phyloP scores from a whole-genome alignment of 2,888 invertebrate genomes.

The Sthenelais limicola region DNA sequence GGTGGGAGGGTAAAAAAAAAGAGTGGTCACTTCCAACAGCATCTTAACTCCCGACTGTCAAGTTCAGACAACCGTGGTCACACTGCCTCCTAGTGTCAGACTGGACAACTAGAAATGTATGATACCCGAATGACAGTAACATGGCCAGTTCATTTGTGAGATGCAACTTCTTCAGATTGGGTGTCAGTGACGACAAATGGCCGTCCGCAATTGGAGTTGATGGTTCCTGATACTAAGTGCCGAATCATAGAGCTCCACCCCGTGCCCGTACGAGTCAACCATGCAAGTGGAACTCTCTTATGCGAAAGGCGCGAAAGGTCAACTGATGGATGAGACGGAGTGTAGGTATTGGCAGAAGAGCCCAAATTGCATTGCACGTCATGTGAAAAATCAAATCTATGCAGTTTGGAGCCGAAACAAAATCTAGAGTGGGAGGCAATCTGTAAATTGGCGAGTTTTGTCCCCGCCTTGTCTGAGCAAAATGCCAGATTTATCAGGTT shows the following conservation, averaged over 20 bases:
- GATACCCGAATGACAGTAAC: too few relatives aligned
- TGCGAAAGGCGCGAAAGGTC: slow-evolving; percentile 2
- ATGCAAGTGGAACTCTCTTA: slow-evolving; percentile 26
- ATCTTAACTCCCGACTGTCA: too few relatives aligned
- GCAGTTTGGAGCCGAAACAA: slow-evolving; percentile 23
- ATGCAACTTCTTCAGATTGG: too few relatives aligned
- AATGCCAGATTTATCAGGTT: slow-evolving; percentile 18
- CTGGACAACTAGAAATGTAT: too few relatives aligned
- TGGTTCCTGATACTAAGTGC: too few relatives aligned
- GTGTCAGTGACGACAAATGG: slow-evolving; percentile 14
- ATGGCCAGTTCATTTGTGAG: too few relatives aligned
- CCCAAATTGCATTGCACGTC: slow-evolving; percentile 33
- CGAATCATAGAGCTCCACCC: too few relatives aligned
- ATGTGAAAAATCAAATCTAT: slow-evolving; percentile 40
- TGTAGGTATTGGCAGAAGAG: slow-evolving; percentile 30
- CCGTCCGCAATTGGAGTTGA: background rate
- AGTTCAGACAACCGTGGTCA: too few relatives aligned
- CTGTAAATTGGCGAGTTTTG: slow-evolving; percentile 36
- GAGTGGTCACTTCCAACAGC: too few relatives aligned
- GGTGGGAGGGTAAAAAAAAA: too few relatives aligned
- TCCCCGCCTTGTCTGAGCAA: background rate
- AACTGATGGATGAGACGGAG: slow-evolving; percentile 34
- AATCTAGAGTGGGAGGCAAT: slow-evolving; percentile 15
- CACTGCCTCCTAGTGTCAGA: too few relatives aligned
- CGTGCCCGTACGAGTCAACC: slow-evolving; percentile 27